Conservation (phyloP, 2,113 vertebrate genomes). For the Pollachius pollachius region DNA sequence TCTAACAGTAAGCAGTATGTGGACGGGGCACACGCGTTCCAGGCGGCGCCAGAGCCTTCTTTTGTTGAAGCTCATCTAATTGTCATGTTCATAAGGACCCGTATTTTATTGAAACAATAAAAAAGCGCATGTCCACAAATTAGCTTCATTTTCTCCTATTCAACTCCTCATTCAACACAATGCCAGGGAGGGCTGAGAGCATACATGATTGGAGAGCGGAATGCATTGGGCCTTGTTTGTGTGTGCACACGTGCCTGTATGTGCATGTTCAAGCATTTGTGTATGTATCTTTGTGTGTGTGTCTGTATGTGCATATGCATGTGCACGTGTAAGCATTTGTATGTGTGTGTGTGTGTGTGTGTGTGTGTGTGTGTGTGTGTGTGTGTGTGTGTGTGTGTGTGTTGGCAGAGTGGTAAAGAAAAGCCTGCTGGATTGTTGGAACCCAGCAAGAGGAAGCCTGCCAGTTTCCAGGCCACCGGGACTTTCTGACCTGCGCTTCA, state of each 20-base stretch:
- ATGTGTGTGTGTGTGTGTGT: slow-evolving; percentile 9
- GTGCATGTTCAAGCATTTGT: slow-evolving; percentile 49
- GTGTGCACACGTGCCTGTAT: slow-evolving; percentile 27
- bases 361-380: slow-evolving; percentile 15
- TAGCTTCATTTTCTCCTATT: slow-evolving; percentile 63
- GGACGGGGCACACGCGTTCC: slow-evolving; percentile 34
- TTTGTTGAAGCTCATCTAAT: slow-evolving; percentile 67
- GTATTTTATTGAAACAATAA: slow-evolving; percentile 67
- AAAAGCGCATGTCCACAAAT: slow-evolving; percentile 70
- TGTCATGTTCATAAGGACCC: slow-evolving; percentile 57
- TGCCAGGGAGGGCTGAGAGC: slow-evolving; percentile 63
- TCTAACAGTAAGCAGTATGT: slow-evolving; percentile 47
- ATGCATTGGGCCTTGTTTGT: slow-evolving; percentile 25
- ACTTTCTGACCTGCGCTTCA: slow-evolving; percentile 53
- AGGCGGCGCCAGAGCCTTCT: slow-evolving; percentile 51
- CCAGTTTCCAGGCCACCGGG: slow-evolving; percentile 65
- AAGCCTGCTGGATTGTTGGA: slow-evolving; percentile 69
- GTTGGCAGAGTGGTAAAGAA: slow-evolving; percentile 66
- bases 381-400: slow-evolving; percentile 28
- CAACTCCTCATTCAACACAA: slow-evolving; percentile 61
- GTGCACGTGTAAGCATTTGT: slow-evolving; percentile 9
- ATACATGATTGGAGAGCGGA: slow-evolving; percentile 63
- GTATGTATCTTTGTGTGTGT: slow-evolving; percentile 24
- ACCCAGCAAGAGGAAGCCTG: slow-evolving; percentile 59
- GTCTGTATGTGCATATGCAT: background rate